Base-by-base conservation (phyloP, 2,113 vertebrate genomes). In the Prionailurus bengalensis region DNA sequence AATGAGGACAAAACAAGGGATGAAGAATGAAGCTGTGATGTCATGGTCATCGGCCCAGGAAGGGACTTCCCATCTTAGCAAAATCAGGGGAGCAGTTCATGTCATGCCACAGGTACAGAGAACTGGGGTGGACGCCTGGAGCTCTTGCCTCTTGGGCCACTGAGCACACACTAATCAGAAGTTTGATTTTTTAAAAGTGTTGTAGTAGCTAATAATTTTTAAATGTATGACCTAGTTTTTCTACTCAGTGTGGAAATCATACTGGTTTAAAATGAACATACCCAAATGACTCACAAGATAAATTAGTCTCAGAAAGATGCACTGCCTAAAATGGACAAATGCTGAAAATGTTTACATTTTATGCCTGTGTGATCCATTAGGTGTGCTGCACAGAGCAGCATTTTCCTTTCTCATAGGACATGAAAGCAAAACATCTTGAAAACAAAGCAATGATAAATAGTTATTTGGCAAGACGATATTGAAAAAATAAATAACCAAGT, bases 271-370 rank as follows among this genome's bases (percentile, higher is more conserved):
- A 96, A 89, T 61, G 68, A 96, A 79, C 48, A 14, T 85, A 17
- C 19, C 15, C 27, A 61, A 23, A 23, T 86, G 48, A 58, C 58
- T 84, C 82, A 89, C 39, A 74, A 95, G 91, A 94, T 74, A 88
- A 95, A 95, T 86, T 89, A 89, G 76, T 63, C 68, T 71, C 74
- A 74, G 79, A 88, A 81, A 97, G 81, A 91, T 15, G 58, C 19
- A 4, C 85, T 93, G 11, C 95, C 91, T 95, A 91, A 98, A 97
- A 97, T 66, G 85, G 97, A 95, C 33, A 93, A 96, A 97, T 25
- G 25, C 61, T 96, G 14, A 92, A 84, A 97, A n/a, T 91, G 81
- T 96, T 96, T 97, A 92, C 19, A 76, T 92, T 91, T 70, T 82
- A 45, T 3, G 14, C 39, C 51, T 63, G 14, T 86, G 65, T 89